Conservation (phyloP, 2,113 vertebrate genomes). For the Dunckerocampus dactyliophorus region DNA sequence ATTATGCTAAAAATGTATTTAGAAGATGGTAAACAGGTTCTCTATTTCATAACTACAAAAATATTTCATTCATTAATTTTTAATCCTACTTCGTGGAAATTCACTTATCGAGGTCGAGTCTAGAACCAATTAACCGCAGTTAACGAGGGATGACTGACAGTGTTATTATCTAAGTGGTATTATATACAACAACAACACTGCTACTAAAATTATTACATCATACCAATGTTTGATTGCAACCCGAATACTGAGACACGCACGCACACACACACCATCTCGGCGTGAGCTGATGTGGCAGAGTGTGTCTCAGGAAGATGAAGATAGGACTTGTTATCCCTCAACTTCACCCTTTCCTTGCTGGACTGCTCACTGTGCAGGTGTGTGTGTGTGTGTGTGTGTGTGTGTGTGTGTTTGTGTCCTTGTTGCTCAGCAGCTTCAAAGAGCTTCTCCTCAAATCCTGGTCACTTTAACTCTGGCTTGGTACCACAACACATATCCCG, state of each 20-base stretch:
- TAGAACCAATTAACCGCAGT: no score
- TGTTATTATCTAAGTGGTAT: no score
- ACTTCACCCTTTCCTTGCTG: conserved; percentile 50
- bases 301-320: conserved; percentile 44
- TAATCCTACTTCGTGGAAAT: no score
- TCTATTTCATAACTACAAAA: no score
- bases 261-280: conserved; percentile 20
- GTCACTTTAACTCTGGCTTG: conserved; percentile 6
- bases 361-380: conserved; percentile 11
- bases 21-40: no score
- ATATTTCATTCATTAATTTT: no score
- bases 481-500: not conserved
- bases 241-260: conserved; percentile 7
- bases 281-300: conserved; percentile 24
- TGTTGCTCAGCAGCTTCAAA: conserved; percentile 20
- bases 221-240: conserved; percentile 28
- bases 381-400: conserved; percentile 2
- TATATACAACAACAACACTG: no score
- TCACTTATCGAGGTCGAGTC: no score
- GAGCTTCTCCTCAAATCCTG: conserved; percentile 10
- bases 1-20: no score
- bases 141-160: no score
- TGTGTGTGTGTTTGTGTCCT: conserved; percentile 8
- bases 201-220: conserved; percentile 7
- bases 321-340: conserved; percentile 51